These are phyloP conservation scores for Paradoxurus hermaphroditus DNA, from an alignment of 2,113 vertebrate genomes.

Conservation along the genomic window DNA sequence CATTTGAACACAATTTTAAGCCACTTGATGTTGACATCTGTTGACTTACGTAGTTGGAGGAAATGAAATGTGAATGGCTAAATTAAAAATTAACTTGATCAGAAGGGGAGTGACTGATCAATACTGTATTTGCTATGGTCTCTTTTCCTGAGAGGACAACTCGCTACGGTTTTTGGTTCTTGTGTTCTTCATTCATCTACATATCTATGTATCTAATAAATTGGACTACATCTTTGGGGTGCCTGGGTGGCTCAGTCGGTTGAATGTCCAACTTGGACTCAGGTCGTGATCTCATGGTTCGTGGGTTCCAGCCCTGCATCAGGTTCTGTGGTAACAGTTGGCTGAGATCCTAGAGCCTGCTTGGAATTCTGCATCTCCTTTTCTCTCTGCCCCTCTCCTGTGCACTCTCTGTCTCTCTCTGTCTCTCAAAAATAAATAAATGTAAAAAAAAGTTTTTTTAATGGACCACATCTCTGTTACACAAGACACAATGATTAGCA, in stretches of 20 bases:
- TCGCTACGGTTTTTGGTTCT: not conserved
- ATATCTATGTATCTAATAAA: not conserved
- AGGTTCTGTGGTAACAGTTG: too few species aligned
- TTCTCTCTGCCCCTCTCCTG: too few species aligned
- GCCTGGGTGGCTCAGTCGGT: too few species aligned
- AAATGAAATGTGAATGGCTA: not conserved
- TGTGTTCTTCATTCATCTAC: not conserved
- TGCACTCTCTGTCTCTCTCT: too few species aligned
- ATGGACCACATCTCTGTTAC: not conserved
- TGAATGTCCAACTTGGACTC: too few species aligned
- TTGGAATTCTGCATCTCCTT: too few species aligned
- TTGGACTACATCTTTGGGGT: not conserved
- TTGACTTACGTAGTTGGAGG: not conserved
- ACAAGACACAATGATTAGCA: not conserved
- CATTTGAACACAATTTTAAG: not conserved
- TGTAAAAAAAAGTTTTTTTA: not conserved
- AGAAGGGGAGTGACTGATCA: not conserved
- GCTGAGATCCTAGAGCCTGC: too few species aligned
- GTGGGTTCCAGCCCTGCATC: too few species aligned
- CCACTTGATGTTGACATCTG: not conserved
- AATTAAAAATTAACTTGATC: not conserved
- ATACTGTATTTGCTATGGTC: not conserved
- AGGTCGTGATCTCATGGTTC: too few species aligned
- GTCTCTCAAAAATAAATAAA: too few species aligned
- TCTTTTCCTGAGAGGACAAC: slow-evolving; percentile 1